These are phyloP conservation scores for Pandion haliaetus DNA, from an alignment of 2,113 vertebrate genomes.

Conservation along the genomic window DNA sequence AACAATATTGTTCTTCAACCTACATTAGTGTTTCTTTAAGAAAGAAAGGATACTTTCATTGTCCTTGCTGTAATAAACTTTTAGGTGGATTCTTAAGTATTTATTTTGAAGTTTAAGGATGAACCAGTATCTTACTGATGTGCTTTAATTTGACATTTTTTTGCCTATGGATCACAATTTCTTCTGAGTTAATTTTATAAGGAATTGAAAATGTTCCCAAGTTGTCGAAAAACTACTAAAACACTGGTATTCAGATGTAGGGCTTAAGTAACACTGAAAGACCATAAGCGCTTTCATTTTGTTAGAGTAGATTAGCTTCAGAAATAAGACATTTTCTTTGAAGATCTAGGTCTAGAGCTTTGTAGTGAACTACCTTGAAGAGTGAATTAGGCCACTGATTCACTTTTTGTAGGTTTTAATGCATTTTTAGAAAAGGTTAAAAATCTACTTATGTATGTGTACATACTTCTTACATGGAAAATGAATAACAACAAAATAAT, in stretches of 20 bases:
- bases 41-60: neutral
- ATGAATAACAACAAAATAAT: neutral
- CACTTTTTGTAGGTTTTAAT: neutral
- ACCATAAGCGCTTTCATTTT: neutral
- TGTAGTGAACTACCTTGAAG: neutral
- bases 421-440: neutral
- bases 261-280: neutral
- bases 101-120: neutral
- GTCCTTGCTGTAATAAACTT: neutral
- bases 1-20: neutral
- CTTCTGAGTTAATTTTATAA: neutral
- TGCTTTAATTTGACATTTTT: neutral
- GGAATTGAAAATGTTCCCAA: neutral
- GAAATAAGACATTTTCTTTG: neutral
- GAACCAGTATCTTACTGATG: neutral
- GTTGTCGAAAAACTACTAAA: neutral
- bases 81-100: neutral
- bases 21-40: neutral
- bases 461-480: neutral
- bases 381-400: neutral
- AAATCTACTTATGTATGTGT: neutral
- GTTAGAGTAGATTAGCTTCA: neutral
- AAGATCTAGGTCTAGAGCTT: neutral
- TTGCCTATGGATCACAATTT: neutral
- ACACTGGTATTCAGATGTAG: neutral